Base-by-base conservation (phyloP, 2,113 vertebrate genomes). In the Gambusia holbrooki region DNA sequence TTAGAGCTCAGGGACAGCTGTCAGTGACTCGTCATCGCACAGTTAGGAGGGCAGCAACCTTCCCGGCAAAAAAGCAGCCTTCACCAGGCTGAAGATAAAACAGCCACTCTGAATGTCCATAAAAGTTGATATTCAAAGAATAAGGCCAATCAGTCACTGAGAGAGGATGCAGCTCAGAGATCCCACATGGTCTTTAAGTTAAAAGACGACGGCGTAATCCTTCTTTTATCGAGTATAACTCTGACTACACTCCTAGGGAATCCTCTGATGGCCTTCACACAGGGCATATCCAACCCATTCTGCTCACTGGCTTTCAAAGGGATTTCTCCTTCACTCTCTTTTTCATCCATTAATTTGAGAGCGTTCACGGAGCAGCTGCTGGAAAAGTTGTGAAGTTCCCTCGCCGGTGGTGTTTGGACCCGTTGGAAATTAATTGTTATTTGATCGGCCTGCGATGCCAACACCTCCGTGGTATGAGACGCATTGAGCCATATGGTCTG, bases 291-390 rank as follows among this genome's bases (percentile, higher is more conserved):
- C 73, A 90, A 88, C 77, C 77, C 84, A 85, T 88, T 93, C 82
- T 87, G 66, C 79, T 77, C 82, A 87, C 73, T 48, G 74, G 90
- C 79, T 93, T 90, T 83, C 60, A 76, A 35, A 29, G 71, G 81
- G 72, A 83, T 88, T 85, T 86, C 75, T 78, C 69, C 81, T 73
- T 89, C 73, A 58, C 37, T 11, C 60, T 32, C 66, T 14, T 15
- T 66, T 68, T 54, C 15, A 25, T 78, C 66, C 25, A 32, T 60
- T 66, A 42, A 28, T 37, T 76, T 79, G 37, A 40, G 27, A 51
- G 62, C 42, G 68, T 80, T 51, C 30, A 69, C 63, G 22, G 27
- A 66, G 83, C 91, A 94, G 91, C 90, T 91, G 92, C 83, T 80
- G 76, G 67, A 72, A 65, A 68, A 80, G 77, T 66, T 80, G 66